Conservation (phyloP, 2,888 invertebrate species). For the Neoascia interrupta region DNA sequence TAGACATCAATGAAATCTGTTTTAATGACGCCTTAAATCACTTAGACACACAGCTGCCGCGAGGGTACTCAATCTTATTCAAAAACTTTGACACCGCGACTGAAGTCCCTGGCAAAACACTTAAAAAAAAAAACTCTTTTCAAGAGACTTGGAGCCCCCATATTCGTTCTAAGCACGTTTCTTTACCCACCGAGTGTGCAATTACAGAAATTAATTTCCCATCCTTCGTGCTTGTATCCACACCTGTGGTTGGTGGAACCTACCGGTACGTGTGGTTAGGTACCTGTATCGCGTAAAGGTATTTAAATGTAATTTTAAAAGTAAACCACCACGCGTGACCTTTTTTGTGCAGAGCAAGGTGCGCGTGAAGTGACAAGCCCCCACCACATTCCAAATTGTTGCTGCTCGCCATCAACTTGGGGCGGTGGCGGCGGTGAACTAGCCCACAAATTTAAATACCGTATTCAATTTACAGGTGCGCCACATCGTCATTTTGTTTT, state of each 20-base stretch:
- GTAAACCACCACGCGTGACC: conserved; percentile 25
- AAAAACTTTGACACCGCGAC: conserved; percentile 50
- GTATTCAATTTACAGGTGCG: conserved; percentile 57
- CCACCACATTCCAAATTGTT: not conserved
- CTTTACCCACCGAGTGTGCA: conserved; percentile 36
- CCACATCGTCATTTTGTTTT: conserved; percentile 31
- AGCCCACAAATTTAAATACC: conserved; percentile 54
- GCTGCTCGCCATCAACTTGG: too few relatives aligned
- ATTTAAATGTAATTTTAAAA: conserved; percentile 32
- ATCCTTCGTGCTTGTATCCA: conserved; percentile 17
- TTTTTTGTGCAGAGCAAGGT: not conserved
- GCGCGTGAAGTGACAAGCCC: conserved; percentile 31
- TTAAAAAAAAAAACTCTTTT: too few relatives aligned
- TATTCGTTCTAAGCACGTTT: conserved; percentile 30
- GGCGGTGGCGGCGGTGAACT: not conserved
- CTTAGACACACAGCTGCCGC: not conserved
- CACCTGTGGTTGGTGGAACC: conserved; percentile 44
- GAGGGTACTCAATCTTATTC: conserved; percentile 48
- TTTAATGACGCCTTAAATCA: not conserved
- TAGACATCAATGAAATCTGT: too few relatives aligned
- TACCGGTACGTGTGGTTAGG: not conserved
- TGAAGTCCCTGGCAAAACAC: too few relatives aligned
- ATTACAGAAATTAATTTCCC: conserved; percentile 63
- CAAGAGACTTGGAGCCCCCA: conserved; percentile 6
- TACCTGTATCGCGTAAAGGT: not conserved